Evolutionary conservation across 1,140 invertebrate species (phyloP), one percentile per base, ranked within the genome.

Genomic region (Pygmarrhopalites habei): DNA sequence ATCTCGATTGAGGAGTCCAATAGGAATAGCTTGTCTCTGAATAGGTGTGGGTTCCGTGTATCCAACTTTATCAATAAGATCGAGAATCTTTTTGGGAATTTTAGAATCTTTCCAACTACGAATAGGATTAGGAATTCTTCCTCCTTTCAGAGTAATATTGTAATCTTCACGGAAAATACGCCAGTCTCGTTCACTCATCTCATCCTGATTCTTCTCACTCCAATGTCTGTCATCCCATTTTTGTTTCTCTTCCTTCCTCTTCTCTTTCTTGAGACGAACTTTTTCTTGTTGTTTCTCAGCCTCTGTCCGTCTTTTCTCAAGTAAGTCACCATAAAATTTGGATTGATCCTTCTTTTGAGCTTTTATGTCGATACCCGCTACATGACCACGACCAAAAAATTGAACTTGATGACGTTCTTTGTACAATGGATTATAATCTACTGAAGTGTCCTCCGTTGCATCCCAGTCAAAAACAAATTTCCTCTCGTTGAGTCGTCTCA

Each of bases 381-480:
- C 83, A 76, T 98, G 94, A 23, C 97, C 97, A 69, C 97, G 78
- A 0, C 97, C 97, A 80, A 91, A 99, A 75, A 99, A 98, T 79
- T 99, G 97, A 4, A 89, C 81, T 73, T 79, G 65, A 53, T 72
- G 65, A 41, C 62, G 35, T 29, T 66, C 64, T 53, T 98, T 98
- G 72, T 99, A 99, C 2, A 99, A 79, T 64, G 85, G 84, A 77
- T 99, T 99, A 72, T 99, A 99, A 82, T 99, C 97, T 65, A 89
- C 86, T 19, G 92, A 95, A 0, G 97, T 99, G 72, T 99, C 97
- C 77, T 99, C 97, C 0, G 87, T 87, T 2, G 93, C 93, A 80
- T 99, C 97, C 97, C 97, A 99, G 79, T 99, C 97, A 79, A 99
- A 99, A 0, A 99, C 95, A 82, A 99, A 99, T 79, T 99, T 99